Evolutionary conservation across 1,140 invertebrate genomes (phyloP), one percentile per base, ranked within the genome.

Genomic region (Drosophila bipectinata): DNA sequence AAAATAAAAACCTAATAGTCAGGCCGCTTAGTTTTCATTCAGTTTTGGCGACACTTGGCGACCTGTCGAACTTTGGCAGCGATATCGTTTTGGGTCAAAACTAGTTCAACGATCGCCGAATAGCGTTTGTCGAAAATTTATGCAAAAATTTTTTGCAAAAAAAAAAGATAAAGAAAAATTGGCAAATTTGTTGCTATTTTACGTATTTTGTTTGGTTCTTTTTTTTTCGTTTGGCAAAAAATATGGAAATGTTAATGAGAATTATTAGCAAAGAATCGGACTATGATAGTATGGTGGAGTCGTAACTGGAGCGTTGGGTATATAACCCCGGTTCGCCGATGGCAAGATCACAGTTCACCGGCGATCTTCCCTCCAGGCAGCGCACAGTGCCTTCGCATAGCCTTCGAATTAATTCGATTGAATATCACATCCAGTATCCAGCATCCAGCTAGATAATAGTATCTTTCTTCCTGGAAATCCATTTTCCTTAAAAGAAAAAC

Each of bases 161-260:
- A 28, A 26, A 6, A 53, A 64, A 4, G 64, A 66, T 73, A 28
- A 28, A 28, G 4, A 53, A 64, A 4, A 73, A 66, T 77, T 64
- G 79, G 83, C 71, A 76, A 88, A 87, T 88, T 64, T 18, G 41
- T 44, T 14, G 39, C n/a, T n/a, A n/a, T n/a, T 44, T 18, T 44
- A 3, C 21, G 18, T 21, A 21, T 21, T 21, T 2, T 21, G 21
- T 21, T 21, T 21, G 21, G 21, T 21, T 21, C 21, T 21, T 18
- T 44, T 18, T n/a, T 12, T 12, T n/a, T 7, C 26, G 0, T 1
- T 28, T 28, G 10, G 64, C 79, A 21, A 77, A 77, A 63, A 41
- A 44, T 21, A 21, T 10, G 37, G 74, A 84, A 84, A 81, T 85
- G 82, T 61, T 85, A 84, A 84, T 87, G 78, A 85, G 82, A 71